Conservation (phyloP, 2,888 invertebrate genomes). For the Ectemnius lituratus region DNA sequence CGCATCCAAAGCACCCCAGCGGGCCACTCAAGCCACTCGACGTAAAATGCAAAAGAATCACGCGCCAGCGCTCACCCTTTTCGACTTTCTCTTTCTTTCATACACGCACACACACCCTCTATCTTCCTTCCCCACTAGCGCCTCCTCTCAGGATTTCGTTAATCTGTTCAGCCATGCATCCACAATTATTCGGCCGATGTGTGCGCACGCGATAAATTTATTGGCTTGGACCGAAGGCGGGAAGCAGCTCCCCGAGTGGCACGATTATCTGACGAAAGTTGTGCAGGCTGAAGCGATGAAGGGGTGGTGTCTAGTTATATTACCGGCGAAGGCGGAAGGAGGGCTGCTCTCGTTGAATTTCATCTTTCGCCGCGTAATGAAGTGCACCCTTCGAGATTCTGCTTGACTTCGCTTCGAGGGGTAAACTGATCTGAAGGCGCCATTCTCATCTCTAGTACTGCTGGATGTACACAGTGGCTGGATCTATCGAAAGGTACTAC, state of each 20-base stretch:
- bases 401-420: not conserved
- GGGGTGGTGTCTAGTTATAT: slow-evolving; percentile 2
- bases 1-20: slow-evolving; percentile 43
- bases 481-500: too few species aligned
- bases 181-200: slow-evolving; percentile 42
- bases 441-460: too few species aligned
- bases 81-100: not conserved
- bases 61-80: slow-evolving; percentile 64
- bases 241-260: slow-evolving; percentile 18
- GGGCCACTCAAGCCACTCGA: slow-evolving; percentile 55
- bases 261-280: slow-evolving; percentile 5
- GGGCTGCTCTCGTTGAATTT: slow-evolving; percentile 6
- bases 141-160: slow-evolving; percentile 57
- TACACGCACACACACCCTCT: too few species aligned
- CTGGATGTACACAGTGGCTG: too few species aligned
- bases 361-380: not conserved
- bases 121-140: too few species aligned
- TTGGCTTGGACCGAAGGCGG: slow-evolving; percentile 36
- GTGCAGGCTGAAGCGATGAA: not conserved
- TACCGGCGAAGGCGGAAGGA: slow-evolving; percentile 13
- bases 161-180: slow-evolving; percentile 62
- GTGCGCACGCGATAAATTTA: slow-evolving; percentile 57
- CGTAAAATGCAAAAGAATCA: slow-evolving; percentile 63
- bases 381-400: not conserved
- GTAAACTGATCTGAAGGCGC: not conserved